Percentiles rank a stretch among this genome's conserved stretches.
phyloP scores from a whole-genome alignment of 2,797 vertebrate species.

The Sylvilagus floridanus region DNA sequence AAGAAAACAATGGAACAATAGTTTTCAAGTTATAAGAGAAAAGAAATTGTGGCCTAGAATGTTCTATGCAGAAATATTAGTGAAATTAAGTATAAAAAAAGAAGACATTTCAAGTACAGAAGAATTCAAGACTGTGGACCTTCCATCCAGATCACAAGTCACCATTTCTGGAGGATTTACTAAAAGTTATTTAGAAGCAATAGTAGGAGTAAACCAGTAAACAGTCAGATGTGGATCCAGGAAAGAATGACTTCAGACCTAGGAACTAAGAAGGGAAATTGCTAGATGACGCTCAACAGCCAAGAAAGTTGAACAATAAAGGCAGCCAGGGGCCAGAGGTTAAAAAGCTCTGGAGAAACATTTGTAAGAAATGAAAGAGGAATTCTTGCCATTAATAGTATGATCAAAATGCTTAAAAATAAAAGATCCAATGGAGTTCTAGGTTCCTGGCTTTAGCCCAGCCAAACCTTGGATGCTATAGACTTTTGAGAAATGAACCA shows the following conservation, averaged over 20 bases:
- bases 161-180: background rate
- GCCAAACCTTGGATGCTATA: too few relatives aligned
- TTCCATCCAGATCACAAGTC: background rate
- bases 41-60: background rate
- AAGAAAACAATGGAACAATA: background rate
- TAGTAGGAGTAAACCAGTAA: background rate
- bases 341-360: background rate
- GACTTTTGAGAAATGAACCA: too few relatives aligned
- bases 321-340: background rate
- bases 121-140: background rate
- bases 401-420: background rate
- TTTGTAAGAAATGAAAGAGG: background rate
- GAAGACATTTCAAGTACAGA: background rate
- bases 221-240: background rate
- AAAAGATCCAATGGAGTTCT: background rate
- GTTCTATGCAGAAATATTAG: background rate
- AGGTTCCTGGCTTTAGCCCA: too few relatives aligned
- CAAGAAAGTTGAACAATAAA: background rate
- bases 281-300: background rate
- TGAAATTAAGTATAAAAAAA: conserved; percentile 5
- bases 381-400: background rate
- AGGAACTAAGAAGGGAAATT: background rate
- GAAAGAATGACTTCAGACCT: background rate
- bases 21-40: background rate
- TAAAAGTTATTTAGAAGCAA: background rate